Evolutionary conservation across 2,113 vertebrate genomes (phyloP), one percentile per base, ranked within the genome.

Genomic region (Carassius auratus): DNA sequence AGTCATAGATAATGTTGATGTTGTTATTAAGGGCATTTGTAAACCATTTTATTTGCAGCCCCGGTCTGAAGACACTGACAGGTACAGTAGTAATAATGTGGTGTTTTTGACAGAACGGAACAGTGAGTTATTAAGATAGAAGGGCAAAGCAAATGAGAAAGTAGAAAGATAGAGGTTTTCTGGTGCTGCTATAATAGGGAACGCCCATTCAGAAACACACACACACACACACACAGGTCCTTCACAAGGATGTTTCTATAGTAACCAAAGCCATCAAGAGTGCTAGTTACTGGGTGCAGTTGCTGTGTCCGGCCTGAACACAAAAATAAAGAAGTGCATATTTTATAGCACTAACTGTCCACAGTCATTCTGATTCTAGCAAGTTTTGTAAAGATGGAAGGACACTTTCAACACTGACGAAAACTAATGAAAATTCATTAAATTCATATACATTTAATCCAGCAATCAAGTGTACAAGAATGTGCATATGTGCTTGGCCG

Each of bases 191-290:
- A 76, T 86, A 84, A 88, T 80, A 84, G 84, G 86, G 83, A 77
- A 85, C 48, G 80, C 87, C 88, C 81, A 85, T 84, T 91, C 87
- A 88, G 79, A 90, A 52, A 91, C 57, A 87, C 78, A 89, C 45
- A 84, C 81, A 83, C 57, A 30, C 30, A 30, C 30, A 38, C 78
- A 89, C 45, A 84, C 81, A 83, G 85, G 86, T 73, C 85, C 88
- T 89, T 86, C 87, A 90, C 90, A 90, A 87, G 71, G 33, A 45
- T 66, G 91, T 92, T 91, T 69, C 93, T 90, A 93, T 92, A 90
- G 92, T 91, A 92, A 93, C 90, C 33, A 69, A 76, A 85, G 50
- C 61, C 89, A 93, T 90, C 68, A 86, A 84, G 69, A 88, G 86
- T 21, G 85, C 82, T 84, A 36, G 82, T 74, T 85, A 87, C n/a